Evolutionary conservation across 2,113 vertebrate species (phyloP).

Genomic region (Calyptomena viridis): DNA sequence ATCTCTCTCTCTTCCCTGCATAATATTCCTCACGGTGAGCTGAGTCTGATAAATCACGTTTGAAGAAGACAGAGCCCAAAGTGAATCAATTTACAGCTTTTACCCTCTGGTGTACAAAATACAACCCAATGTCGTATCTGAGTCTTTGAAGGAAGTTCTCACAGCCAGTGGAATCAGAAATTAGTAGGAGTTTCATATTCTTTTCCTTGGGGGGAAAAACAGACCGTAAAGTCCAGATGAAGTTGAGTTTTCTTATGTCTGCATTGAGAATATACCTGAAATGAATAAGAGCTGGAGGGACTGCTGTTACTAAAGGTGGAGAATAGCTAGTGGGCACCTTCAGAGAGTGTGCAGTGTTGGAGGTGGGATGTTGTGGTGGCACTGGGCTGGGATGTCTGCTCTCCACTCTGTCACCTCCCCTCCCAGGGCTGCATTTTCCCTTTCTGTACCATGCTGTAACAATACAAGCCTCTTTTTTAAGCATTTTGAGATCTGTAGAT

Average conservation of each 20-base stretch:
- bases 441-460: background rate
- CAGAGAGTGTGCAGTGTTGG: background rate
- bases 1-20: background rate
- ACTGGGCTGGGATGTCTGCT: background rate
- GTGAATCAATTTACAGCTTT: background rate
- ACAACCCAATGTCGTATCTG: background rate
- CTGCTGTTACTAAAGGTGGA: background rate
- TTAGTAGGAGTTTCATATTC: background rate
- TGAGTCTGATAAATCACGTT: background rate
- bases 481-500: background rate
- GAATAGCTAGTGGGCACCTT: background rate
- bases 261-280: background rate
- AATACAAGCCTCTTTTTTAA: background rate
- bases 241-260: background rate
- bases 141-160: background rate
- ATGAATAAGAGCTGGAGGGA: background rate
- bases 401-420: background rate
- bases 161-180: background rate
- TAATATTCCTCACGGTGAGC: background rate
- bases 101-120: background rate
- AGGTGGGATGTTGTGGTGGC: background rate
- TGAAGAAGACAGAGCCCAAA: background rate
- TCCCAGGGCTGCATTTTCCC: background rate
- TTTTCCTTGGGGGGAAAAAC: background rate
- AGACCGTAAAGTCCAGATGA: background rate